These are phyloP conservation scores for Plemyria rubiginata DNA, from an alignment of 2,888 invertebrate genomes.

Conservation along the genomic window DNA sequence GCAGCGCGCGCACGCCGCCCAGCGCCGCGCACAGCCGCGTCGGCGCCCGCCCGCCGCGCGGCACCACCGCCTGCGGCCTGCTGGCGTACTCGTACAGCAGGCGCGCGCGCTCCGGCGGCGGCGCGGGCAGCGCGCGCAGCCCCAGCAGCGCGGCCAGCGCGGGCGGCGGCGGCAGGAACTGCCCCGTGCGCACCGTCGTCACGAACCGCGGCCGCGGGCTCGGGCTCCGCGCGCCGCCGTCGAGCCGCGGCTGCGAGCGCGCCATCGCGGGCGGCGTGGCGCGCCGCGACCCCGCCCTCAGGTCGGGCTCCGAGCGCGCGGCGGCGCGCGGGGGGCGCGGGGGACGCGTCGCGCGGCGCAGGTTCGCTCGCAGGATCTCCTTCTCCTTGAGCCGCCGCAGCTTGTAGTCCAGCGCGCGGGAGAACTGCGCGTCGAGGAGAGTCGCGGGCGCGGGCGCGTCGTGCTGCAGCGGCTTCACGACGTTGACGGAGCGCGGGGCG, in stretches of 20 bases:
- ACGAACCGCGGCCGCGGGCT: slow-evolving; percentile 87
- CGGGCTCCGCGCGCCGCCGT: slow-evolving; percentile 45
- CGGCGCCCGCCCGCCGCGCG: slow-evolving; percentile 50
- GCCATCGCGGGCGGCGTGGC: slow-evolving; percentile 37
- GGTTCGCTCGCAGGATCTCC: slow-evolving; percentile 70
- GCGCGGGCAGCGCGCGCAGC: slow-evolving; percentile 72
- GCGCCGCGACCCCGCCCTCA: slow-evolving; percentile 67
- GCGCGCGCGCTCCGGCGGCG: slow-evolving; percentile 55
- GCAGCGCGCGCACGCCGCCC: slow-evolving; percentile 51
- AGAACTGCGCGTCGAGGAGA: slow-evolving; percentile 84
- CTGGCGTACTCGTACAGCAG: slow-evolving; percentile 88
- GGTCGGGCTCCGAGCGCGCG: slow-evolving; percentile 84
- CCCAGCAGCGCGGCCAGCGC: slow-evolving; percentile 88
- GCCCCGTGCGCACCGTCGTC: slow-evolving; percentile 92
- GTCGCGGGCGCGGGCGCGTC: slow-evolving; percentile 41
- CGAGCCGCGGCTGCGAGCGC: slow-evolving; percentile 64
- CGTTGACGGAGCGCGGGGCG: slow-evolving; percentile 58
- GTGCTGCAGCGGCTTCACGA: slow-evolving; percentile 68
- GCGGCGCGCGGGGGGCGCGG: slow-evolving; percentile 57
- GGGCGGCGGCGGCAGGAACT: slow-evolving; percentile 91
- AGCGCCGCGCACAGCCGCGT: slow-evolving; percentile 51
- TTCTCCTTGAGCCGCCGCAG: slow-evolving; percentile 88
- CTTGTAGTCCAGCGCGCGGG: slow-evolving; percentile 89
- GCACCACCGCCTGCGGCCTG: slow-evolving; percentile 83
- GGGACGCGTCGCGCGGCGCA: slow-evolving; percentile 61